phyloP scores from a whole-genome alignment of 2,797 vertebrate genomes.

The Sebastes matsubarae region DNA sequence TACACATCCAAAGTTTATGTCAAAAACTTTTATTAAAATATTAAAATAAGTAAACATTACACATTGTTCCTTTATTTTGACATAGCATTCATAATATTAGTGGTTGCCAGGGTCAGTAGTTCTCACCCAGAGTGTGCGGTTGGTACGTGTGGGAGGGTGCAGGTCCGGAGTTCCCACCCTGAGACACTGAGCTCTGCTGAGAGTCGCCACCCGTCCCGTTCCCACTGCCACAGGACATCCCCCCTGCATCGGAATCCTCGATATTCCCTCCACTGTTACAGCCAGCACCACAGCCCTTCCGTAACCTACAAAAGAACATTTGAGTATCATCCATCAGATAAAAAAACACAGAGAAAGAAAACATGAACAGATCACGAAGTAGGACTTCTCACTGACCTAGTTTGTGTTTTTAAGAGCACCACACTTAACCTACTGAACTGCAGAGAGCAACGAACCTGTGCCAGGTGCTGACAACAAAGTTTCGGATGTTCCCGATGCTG shows the following conservation, averaged over 20 bases:
- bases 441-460: slow-evolving; percentile 85
- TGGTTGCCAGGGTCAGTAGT: not conserved
- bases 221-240: slow-evolving; percentile 89
- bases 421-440: not conserved
- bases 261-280: slow-evolving; percentile 99
- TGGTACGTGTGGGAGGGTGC: slow-evolving; percentile 86
- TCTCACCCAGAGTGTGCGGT: slow-evolving; percentile 89
- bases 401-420: not conserved
- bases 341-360: not conserved
- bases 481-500: slow-evolving; percentile 93
- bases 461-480: slow-evolving; percentile 95
- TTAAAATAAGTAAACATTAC: not conserved
- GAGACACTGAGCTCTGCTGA: slow-evolving; percentile 88
- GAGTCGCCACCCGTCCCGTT: slow-evolving; percentile 86
- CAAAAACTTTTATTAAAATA: not conserved
- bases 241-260: slow-evolving; percentile 93
- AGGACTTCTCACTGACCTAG: not conserved
- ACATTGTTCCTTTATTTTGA: not conserved
- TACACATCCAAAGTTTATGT: not conserved
- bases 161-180: slow-evolving; percentile 85
- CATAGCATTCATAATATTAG: not conserved
- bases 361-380: not conserved
- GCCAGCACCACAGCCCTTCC: slow-evolving; percentile 97
- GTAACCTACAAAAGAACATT: slow-evolving; percentile 74
- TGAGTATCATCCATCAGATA: not conserved